A percentile compares a stretch with the other conserved stretches of the same genome.
phyloP scores from a whole-genome alignment of 1,140 invertebrate species.

The Panagrolaimus sp. region DNA sequence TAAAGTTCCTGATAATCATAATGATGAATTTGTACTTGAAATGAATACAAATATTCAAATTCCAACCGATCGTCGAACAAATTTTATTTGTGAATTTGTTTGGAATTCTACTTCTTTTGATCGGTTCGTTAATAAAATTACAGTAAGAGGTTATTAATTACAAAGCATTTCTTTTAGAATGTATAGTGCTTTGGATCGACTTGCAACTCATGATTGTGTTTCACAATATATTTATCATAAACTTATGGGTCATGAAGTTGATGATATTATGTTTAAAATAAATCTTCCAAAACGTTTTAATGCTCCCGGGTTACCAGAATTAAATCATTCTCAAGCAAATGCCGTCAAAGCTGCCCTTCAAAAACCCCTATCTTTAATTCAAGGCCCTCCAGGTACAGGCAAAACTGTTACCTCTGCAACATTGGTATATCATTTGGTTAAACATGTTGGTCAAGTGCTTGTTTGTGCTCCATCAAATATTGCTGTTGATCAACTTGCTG shows the following conservation, averaged over 20 bases:
- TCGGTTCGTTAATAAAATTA: slow-evolving; percentile 65
- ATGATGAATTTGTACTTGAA: slow-evolving; percentile 94
- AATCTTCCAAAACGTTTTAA: slow-evolving; percentile 91
- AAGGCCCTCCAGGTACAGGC: slow-evolving; percentile 83
- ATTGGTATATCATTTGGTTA: slow-evolving; percentile 94
- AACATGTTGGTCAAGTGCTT: slow-evolving; percentile 85
- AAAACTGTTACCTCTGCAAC: slow-evolving; percentile 99
- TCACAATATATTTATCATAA: slow-evolving; percentile 96
- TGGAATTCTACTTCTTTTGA: slow-evolving; percentile 99
- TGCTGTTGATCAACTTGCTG: slow-evolving; percentile 95
- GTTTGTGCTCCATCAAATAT: slow-evolving; percentile 99
- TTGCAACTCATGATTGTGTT: slow-evolving; percentile 93
- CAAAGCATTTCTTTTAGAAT: slow-evolving; percentile 68
- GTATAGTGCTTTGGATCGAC: slow-evolving; percentile 86
- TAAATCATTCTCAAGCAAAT: slow-evolving; percentile 90
- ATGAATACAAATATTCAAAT: slow-evolving; percentile 62
- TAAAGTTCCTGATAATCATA: slow-evolving; percentile 97
- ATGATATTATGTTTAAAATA: slow-evolving; percentile 74
- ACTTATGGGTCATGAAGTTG: slow-evolving; percentile 88
- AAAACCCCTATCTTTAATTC: slow-evolving; percentile 89
- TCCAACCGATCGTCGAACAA: slow-evolving; percentile 63
- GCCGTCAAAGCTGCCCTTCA: slow-evolving; percentile 98
- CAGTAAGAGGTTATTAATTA: background rate
- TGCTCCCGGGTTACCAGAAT: slow-evolving; percentile 89
- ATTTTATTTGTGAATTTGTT: slow-evolving; percentile 97